Evolutionary conservation across 1,140 invertebrate species (phyloP), one percentile per base, ranked within the genome.

Genomic region (Aphis gossypii): DNA sequence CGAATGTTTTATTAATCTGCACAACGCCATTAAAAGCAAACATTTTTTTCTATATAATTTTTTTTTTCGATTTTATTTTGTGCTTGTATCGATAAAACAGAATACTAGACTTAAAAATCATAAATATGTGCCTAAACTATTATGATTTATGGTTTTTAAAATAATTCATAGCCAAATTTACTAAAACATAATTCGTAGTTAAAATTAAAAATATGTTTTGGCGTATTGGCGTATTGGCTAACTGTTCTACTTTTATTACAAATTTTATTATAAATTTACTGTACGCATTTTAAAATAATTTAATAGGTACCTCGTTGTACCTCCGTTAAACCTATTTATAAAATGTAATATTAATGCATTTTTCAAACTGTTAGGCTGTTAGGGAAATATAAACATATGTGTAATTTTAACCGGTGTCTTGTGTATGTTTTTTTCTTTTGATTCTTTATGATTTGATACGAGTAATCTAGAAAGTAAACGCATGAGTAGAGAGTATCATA

Each of bases 401-500:
- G 11, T 25, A 46, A 46, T 30, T 14, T 30, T 86, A 86, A 86
- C 25, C 23, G 9, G 83, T 23, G 23, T 46, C 20, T 86, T 5
- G 41, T 41, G 23, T 41, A 44, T 30, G 44, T 86, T 46, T 86
- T 86, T 83, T 83, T 38, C 14, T 76, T 76, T n/a, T 11, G 83
- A 46, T 86, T 86, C 83, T 86, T 86, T 44, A 44, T 14, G 38
- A 9, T 86, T 46, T 86, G 41, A 46, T 86, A 46, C 21, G 8
- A 41, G 83, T 86, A 86, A 86, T 86, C 83, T 86, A 25, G 21
- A 86, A 44, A 86, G 41, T 86, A 86, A 86, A 86, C 41, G 83
- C 83, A 44, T 44, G 83, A 86, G 41, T 86, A 86, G 83, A 86
- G 30, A 46, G 86, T 87, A 87, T 87, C 46, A 48, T 48, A 87